These are phyloP conservation scores for Macaria liturata DNA, from an alignment of 2,888 invertebrate genomes.

Conservation along the genomic window DNA sequence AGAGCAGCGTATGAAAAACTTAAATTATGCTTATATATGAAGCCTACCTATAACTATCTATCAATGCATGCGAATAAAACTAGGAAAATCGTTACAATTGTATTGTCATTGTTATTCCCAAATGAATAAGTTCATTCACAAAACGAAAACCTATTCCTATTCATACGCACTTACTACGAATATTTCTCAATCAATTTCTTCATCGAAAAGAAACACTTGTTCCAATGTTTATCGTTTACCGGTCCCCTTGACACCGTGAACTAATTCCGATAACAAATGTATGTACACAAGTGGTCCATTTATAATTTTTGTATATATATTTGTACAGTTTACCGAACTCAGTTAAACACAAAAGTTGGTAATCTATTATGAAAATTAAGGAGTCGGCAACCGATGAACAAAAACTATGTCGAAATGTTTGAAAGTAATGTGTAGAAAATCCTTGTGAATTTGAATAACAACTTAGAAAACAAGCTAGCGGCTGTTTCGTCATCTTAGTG, in stretches of 20 bases:
- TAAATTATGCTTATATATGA: no score
- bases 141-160: no score
- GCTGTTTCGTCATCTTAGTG: no score
- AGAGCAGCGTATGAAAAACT: no score
- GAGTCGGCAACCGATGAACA: conserved; percentile 3
- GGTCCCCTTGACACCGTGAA: conserved; percentile 35
- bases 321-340: conserved; percentile 11
- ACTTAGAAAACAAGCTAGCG: not conserved
- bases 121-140: no score
- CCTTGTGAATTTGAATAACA: conserved; percentile 7
- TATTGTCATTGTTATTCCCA: no score
- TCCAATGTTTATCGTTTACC: conserved; percentile 4
- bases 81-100: no score
- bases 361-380: conserved; percentile 27
- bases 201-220: conserved; percentile 17
- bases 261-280: conserved; percentile 26
- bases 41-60: no score
- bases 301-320: conserved; percentile 23
- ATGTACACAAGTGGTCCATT: conserved; percentile 14
- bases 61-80: no score
- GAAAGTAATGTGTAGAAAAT: conserved; percentile 10
- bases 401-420: conserved; percentile 12
- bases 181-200: conserved; percentile 20
- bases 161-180: not conserved
- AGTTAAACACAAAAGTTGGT: conserved; percentile 15